Percentiles rank a stretch among this genome's conserved stretches.
These are phyloP conservation scores for Abrostola tripartita DNA, from an alignment of 2,888 invertebrate genomes.

Conservation along the genomic window DNA sequence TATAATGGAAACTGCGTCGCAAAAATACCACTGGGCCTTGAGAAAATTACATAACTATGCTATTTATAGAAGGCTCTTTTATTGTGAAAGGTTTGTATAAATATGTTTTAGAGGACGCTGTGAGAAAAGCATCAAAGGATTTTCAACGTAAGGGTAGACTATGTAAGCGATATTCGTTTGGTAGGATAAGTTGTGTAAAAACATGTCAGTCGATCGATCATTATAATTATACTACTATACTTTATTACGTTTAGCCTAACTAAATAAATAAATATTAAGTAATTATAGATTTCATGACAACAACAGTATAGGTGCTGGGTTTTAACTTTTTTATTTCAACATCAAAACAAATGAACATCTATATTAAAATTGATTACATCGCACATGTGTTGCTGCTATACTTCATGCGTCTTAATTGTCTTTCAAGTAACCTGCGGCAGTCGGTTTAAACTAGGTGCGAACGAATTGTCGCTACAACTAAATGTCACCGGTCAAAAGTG, in stretches of 20 bases:
- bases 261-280: too few species aligned
- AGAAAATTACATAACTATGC: conserved; percentile 21
- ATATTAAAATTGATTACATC: neutral
- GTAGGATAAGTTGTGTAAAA: too few species aligned
- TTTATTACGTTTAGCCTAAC: too few species aligned
- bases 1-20: conserved; percentile 32
- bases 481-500: neutral
- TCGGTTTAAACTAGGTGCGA: conserved; percentile 7
- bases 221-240: too few species aligned
- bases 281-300: neutral
- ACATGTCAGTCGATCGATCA: too few species aligned
- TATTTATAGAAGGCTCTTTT: conserved; percentile 7
- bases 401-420: neutral
- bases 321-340: neutral
- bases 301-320: neutral
- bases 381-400: neutral
- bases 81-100: conserved; percentile 15
- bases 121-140: too few species aligned
- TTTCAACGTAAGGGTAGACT: too few species aligned
- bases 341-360: neutral
- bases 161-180: too few species aligned
- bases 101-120: too few species aligned
- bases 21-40: conserved; percentile 25
- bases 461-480: neutral
- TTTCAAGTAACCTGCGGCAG: neutral